Base-by-base conservation (phyloP, 53 echinoderm and acorn worm genomes). In the Pentamera pediparva region DNA sequence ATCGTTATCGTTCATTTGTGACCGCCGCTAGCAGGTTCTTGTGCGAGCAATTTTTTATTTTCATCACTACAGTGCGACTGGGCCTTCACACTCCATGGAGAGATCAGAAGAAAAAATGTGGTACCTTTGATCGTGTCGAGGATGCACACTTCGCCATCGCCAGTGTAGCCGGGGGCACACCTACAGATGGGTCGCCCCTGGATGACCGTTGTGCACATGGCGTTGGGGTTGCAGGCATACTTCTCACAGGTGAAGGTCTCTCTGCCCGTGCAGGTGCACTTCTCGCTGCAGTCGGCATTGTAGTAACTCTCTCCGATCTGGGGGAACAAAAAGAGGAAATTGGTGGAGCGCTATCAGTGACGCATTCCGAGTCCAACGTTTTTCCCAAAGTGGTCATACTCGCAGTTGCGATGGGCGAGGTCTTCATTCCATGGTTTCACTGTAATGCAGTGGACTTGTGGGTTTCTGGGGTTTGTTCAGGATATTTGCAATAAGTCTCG, bases 101-200 rank as follows among this genome's bases (percentile, higher is more conserved):
- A 15, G 12, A 45, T 45, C n/a, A n/a, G 12, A 1, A 45, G n/a
- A 45, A 45, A 45, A 45, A 45, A 45, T 45, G 47, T 57, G 58
- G 26, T 32, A 72, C 73, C 73, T 72, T 72, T 72, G 19, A 72
- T 72, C 22, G 73, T 72, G 50, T 35, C 36, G 22, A 72, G 73
- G 32, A 72, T 54, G 49, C 73, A 72, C 18, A 72, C 52, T 33
- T 51, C 55, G 7, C 73, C 73, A 53, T 72, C 73, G 5, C 73
- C 73, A 6, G 33, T 52, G 34, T 72, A 72, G 26, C 73, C 73
- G 8, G 12, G 5, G 8, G 25, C 2, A 20, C 73, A 72, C 30
- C 21, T 4, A 35, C 73, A 72, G 49, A 25, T 25, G 9, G 73
- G 73, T n/a, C 73, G 19, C n/a, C n/a, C n/a, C 52, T 51, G 52